Evolutionary conservation across 2,888 invertebrate genomes (phyloP), one percentile per base, ranked within the genome.

Genomic region (Euzetes globulus): DNA sequence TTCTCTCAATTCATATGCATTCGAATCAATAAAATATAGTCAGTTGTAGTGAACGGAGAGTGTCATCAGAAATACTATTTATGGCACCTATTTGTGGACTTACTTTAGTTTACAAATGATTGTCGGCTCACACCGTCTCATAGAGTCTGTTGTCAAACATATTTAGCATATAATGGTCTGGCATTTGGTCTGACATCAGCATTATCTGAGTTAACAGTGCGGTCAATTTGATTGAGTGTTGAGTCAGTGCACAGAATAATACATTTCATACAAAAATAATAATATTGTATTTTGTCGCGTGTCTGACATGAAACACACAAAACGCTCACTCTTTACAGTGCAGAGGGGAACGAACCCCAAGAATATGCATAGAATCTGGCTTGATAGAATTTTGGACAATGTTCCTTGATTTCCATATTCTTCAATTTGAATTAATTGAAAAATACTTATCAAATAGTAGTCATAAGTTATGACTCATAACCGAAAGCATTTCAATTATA

Each of bases 211-310:
- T 9, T n/a, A 25, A 60, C 11, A 60, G 7, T 60, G 15, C 11
- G 60, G 17, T 27, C 60, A 60, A 60, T 60, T 60, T 60, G 60
- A 60, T 60, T 60, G 60, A 60, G 60, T 60, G 17, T 50, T n/a
- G 19, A 50, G n/a, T 25, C 17, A 60, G 27, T 60, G 19, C 60
- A 27, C 19, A 19, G 19, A 60, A 22, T 25, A 60, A 60, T 52
- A 11, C 41, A 41, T 41, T 41, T 41, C 50, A 19, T 50, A 50
- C 19, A 19, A 50, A n/a, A 19, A 50, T 50, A 5, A 4, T 50
- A 19, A 19, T 19, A 19, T 50, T 50, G 50, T 50, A 50, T 50
- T 50, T 9, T 15, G 15, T 63, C 17, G 19, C 29, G 33, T 22
- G 17, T 63, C 33, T 29, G 1, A 33, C 27, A 19, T 33, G 25